Conservation (phyloP, 2,888 invertebrate genomes). For the Leptinotarsa peninsularis region DNA sequence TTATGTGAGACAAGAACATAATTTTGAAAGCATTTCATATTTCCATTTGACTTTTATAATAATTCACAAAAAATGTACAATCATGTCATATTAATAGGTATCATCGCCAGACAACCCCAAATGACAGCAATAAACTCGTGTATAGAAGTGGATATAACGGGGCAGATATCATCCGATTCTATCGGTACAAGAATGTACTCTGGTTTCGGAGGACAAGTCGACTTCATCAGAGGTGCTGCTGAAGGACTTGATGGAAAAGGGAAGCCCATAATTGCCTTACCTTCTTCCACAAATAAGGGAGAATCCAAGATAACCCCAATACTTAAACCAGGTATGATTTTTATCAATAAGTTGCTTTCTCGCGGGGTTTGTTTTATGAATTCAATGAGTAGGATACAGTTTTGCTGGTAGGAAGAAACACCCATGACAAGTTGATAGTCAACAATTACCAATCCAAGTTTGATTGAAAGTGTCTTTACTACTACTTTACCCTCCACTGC, state of each 20-base stretch:
- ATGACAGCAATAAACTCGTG: slow-evolving; percentile 98
- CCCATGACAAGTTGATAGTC: no score
- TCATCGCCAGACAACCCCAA: slow-evolving; percentile 85
- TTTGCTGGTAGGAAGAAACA: no score
- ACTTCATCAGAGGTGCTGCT: slow-evolving; percentile 92
- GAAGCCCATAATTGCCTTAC: slow-evolving; percentile 92
- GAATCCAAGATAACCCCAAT: slow-evolving; percentile 87
- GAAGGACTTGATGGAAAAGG: slow-evolving; percentile 86
- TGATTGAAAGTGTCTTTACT: no score
- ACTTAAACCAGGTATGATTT: slow-evolving; percentile 78
- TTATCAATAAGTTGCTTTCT: not conserved
- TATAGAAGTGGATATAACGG: slow-evolving; percentile 94
- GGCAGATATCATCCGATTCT: slow-evolving; percentile 93
- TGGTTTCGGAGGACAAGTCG: slow-evolving; percentile 94
- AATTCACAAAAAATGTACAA: no score
- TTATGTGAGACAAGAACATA: no score
- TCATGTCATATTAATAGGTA: slow-evolving; percentile 59
- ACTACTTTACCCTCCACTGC: no score
- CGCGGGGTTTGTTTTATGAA: no score
- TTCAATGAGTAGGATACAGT: no score
- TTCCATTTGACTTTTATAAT: no score
- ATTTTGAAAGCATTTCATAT: no score
- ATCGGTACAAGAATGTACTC: slow-evolving; percentile 86
- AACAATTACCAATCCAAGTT: no score
- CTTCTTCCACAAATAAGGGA: slow-evolving; percentile 82